Evolutionary conservation across 2,888 invertebrate species (phyloP), one percentile per base, ranked within the genome.

Genomic region (Biston betularia): DNA sequence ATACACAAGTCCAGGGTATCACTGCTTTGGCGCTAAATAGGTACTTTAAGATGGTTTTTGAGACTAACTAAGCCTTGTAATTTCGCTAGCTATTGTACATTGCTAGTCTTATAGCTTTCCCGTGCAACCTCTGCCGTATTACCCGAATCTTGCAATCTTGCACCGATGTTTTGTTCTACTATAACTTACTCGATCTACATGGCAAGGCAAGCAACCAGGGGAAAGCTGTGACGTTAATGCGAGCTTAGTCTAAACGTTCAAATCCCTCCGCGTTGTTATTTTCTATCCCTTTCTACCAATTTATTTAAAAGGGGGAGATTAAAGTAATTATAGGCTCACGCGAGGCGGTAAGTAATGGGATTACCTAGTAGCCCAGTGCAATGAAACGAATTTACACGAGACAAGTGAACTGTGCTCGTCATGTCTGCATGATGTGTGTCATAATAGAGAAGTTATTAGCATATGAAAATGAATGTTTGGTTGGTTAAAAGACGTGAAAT

Each of bases 251-350:
- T 44, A 33, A n/a, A 7, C 61, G 54, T 64, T 12, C 42, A 53
- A 61, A 62, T 68, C 63, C 62, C 61, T 55, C 34, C 33, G 38
- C 58, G 52, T 73, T 69, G 68, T 70, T 70, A 68, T 75, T 73
- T 72, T 71, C 72, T 73, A 65, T 79, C 76, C 74, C 77, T 72
- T 71, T 76, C 75, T 70, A 74, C 54, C 75, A 80, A 79, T 79
- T 79, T 79, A 79, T 79, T 78, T 76, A 75, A 79, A 77, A 77
- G 80, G 78, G 65, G 78, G 76, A 72, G 69, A 74, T 65, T 71
- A 61, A 49, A 63, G 63, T 69, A 68, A 74, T 74, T 69, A 71
- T 72, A 68, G 53, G 67, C 68, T 57, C 74, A 71, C 70, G 73
- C 71, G 67, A 73, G 65, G 52, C 46, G 54, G 49, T 52, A 54